Conservation (phyloP, 2,888 invertebrate genomes). For the Epinotia brunnichana region DNA sequence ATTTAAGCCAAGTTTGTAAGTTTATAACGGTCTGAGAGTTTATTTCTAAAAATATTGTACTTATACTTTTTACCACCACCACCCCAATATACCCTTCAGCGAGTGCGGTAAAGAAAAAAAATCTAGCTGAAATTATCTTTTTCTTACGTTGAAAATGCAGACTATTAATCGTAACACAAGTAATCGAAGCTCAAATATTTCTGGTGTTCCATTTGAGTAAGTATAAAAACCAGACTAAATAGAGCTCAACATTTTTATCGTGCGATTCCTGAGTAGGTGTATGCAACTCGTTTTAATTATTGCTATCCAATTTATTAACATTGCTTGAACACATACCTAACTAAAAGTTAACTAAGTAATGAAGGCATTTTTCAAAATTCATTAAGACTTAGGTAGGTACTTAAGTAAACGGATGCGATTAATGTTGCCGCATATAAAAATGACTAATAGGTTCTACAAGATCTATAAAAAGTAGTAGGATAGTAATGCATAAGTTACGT, state of each 20-base stretch:
- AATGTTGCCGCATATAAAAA: neutral
- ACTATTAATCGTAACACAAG: neutral
- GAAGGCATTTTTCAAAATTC: conserved; percentile 11
- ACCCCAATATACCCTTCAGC: no score
- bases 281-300: conserved; percentile 12
- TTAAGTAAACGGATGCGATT: neutral
- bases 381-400: no score
- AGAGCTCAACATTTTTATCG: neutral
- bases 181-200: neutral
- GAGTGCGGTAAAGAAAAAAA: no score
- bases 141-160: no score
- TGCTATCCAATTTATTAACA: conserved; percentile 1
- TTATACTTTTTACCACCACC: no score
- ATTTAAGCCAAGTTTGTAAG: no score
- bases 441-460: no score
- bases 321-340: neutral
- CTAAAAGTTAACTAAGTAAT: conserved; percentile 4
- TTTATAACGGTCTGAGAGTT: no score
- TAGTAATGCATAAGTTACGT: no score
- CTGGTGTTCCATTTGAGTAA: neutral
- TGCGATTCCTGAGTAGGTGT: conserved; percentile 4
- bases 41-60: no score
- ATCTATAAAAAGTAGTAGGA: no score
- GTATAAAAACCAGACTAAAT: neutral
- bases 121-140: no score